A percentile compares a stretch with the other conserved stretches of the same genome.
phyloP scores from a whole-genome alignment of 2,888 invertebrate species.

The Petrolisthes manimaculis region DNA sequence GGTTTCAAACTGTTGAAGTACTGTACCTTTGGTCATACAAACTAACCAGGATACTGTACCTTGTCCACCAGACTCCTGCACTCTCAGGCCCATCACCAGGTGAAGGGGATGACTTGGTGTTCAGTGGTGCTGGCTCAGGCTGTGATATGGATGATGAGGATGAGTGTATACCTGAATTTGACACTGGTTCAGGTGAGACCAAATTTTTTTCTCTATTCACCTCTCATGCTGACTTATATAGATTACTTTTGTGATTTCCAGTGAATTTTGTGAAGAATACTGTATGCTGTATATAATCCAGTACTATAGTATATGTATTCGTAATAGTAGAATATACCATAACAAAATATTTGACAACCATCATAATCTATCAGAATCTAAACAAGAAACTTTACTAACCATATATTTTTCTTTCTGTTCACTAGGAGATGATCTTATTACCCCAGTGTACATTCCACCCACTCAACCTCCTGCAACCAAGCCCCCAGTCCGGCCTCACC shows the following conservation, averaged over 20 bases:
- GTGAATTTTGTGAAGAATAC: too few relatives aligned
- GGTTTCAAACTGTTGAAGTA: neutral
- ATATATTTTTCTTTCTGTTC: constrained; percentile 13
- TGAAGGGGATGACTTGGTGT: constrained; percentile 89
- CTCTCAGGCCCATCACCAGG: constrained; percentile 61
- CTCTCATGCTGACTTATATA: too few relatives aligned
- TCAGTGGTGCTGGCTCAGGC: constrained; percentile 91
- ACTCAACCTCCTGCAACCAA: constrained; percentile 75
- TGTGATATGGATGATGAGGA: constrained; percentile 91
- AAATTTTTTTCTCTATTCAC: neutral
- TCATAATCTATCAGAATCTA: neutral
- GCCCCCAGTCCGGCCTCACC: constrained; percentile 63
- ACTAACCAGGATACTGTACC: neutral
- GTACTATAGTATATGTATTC: too few relatives aligned
- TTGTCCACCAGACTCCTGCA: constrained; percentile 61
- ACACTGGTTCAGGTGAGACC: constrained; percentile 80
- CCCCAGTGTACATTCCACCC: constrained; percentile 90
- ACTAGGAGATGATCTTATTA: constrained; percentile 85
- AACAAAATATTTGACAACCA: neutral
- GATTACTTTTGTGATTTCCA: too few relatives aligned
- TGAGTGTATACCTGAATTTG: constrained; percentile 87
- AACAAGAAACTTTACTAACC: neutral
- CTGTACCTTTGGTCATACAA: neutral
- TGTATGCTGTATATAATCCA: too few relatives aligned
- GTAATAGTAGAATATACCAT: neutral